Conservation (phyloP, 2,797 vertebrate species). For the Emydoidea blandingii region DNA sequence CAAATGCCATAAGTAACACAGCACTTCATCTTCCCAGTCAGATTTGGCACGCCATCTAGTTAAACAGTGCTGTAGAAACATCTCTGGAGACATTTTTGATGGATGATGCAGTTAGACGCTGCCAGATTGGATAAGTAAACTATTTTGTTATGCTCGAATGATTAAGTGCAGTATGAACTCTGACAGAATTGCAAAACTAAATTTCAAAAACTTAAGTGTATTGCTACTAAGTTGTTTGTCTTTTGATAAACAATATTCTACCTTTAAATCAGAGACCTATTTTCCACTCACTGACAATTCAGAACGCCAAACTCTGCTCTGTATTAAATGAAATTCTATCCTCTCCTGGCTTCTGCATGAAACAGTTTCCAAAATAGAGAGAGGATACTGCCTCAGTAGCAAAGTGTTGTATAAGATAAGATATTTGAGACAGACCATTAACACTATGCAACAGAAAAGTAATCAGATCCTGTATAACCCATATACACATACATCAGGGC, state of each 20-base stretch:
- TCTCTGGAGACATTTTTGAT: slow-evolving; percentile 6
- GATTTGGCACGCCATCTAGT: background rate
- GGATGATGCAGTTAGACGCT: background rate
- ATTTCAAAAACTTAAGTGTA: background rate
- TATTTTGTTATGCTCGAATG: slow-evolving; percentile 2
- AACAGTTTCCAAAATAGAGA: slow-evolving; percentile 35
- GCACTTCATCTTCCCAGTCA: background rate
- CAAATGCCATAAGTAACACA: background rate
- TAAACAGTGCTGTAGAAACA: background rate
- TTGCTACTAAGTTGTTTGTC: background rate
- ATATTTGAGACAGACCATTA: slow-evolving; percentile 26
- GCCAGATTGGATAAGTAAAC: background rate
- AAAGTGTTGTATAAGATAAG: background rate
- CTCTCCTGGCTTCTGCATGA: background rate
- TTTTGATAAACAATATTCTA: background rate
- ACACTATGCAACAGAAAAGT: background rate
- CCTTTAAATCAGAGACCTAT: background rate
- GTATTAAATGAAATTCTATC: slow-evolving; percentile 16
- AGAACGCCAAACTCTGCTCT: slow-evolving; percentile 16
- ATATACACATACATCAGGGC: background rate
- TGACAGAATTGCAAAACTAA: background rate
- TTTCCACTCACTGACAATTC: slow-evolving; percentile 5
- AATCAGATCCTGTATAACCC: background rate
- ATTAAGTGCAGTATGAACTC: background rate
- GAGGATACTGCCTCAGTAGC: slow-evolving; percentile 12